These are phyloP conservation scores for Choloepus didactylus DNA, from an alignment of 2,797 vertebrate species.

Conservation along the genomic window DNA sequence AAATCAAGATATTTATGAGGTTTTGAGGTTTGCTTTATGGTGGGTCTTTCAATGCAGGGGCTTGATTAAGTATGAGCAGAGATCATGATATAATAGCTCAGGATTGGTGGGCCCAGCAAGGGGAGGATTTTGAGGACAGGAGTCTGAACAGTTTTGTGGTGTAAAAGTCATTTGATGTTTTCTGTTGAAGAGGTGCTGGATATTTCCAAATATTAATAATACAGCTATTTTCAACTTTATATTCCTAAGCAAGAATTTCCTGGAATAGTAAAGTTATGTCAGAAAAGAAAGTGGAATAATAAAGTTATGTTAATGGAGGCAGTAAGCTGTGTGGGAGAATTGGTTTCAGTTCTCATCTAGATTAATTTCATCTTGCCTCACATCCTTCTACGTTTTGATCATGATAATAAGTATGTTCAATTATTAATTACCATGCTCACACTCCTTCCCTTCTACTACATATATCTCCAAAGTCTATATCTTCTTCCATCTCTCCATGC, in stretches of 20 bases:
- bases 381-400: background rate
- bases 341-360: background rate
- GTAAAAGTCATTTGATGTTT: background rate
- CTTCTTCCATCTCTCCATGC: background rate
- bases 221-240: background rate
- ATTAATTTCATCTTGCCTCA: background rate
- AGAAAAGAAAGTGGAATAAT: background rate
- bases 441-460: background rate
- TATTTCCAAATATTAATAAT: background rate
- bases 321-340: background rate
- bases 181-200: background rate
- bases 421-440: background rate
- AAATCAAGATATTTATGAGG: background rate
- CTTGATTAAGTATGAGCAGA: background rate
- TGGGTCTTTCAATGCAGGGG: background rate
- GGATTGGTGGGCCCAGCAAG: background rate
- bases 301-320: background rate
- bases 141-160: background rate
- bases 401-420: background rate
- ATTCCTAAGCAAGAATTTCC: background rate
- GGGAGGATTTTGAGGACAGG: background rate
- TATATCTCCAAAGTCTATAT: background rate
- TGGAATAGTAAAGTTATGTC: background rate
- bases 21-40: background rate
- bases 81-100: background rate